Evolutionary conservation across 64 coral and sea anemone genomes (phyloP).

Genomic region (Actinia tenebrosa): DNA sequence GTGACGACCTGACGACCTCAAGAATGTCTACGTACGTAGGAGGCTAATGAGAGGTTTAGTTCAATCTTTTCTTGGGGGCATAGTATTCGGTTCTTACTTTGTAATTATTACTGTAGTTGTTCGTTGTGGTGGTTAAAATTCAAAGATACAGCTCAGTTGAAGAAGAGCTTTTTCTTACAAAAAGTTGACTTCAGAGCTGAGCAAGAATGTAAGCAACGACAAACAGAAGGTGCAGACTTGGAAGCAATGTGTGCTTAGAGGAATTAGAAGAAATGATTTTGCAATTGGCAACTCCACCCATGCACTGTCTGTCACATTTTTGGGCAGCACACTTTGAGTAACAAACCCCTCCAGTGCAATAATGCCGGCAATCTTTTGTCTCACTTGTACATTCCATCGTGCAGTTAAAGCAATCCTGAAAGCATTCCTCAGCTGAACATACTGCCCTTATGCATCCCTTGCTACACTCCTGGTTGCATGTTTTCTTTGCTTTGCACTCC

Average conservation of each 20-base stretch:
- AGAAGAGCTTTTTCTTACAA: too few relatives aligned
- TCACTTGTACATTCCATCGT: constrained; percentile 22
- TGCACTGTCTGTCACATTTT: neutral
- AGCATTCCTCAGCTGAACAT: neutral
- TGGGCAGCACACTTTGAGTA: neutral
- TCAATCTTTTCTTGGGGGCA: too few relatives aligned
- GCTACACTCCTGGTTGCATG: neutral
- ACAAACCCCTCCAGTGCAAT: neutral
- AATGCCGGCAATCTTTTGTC: neutral
- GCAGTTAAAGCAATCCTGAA: neutral
- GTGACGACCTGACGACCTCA: too few relatives aligned
- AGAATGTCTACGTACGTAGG: too few relatives aligned
- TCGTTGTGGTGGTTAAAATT: too few relatives aligned
- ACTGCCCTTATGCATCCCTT: neutral
- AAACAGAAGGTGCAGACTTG: neutral
- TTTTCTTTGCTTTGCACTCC: neutral
- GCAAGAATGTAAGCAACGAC: too few relatives aligned
- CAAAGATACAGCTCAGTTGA: too few relatives aligned
- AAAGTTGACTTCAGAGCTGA: too few relatives aligned
- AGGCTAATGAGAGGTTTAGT: too few relatives aligned
- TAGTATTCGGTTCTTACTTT: too few relatives aligned
- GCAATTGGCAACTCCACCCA: neutral
- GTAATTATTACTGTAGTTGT: too few relatives aligned
- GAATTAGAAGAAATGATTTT: neutral
- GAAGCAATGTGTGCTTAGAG: neutral